Evolutionary conservation across 2,888 invertebrate species (phyloP).

Genomic region (Sinhomidia bicolor): DNA sequence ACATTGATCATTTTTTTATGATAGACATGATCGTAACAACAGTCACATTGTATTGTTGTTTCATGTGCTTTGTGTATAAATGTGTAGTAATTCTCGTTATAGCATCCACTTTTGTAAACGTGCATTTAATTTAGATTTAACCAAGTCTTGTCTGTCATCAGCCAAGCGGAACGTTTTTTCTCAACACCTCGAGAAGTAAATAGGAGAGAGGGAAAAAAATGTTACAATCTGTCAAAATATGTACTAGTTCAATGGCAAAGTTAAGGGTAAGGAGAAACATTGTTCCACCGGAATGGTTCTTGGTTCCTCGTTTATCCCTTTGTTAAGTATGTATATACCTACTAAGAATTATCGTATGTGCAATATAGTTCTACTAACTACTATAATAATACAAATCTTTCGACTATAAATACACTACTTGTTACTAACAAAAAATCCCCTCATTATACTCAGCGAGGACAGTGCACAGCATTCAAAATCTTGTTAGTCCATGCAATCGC

Average conservation of each 20-base stretch:
- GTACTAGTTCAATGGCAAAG: conserved; percentile 77
- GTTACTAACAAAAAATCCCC: conserved; percentile 18
- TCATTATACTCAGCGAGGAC: conserved; percentile 48
- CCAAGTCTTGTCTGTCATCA: conserved; percentile 65
- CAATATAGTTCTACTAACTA: neutral
- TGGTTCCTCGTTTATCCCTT: conserved; percentile 31
- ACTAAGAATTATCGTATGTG: neutral
- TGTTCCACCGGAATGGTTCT: conserved; percentile 63
- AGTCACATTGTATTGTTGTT: too few species aligned
- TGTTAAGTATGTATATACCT: neutral
- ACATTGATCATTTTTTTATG: too few species aligned
- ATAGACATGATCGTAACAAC: too few species aligned
- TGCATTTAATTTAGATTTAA: conserved; percentile 54
- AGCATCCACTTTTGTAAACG: neutral
- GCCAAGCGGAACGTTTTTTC: conserved; percentile 64
- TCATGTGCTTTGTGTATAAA: too few species aligned
- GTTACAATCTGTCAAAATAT: conserved; percentile 69
- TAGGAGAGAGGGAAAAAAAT: conserved; percentile 38
- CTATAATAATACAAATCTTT: neutral
- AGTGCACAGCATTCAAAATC: conserved; percentile 19
- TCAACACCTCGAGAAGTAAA: conserved; percentile 54
- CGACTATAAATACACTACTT: neutral
- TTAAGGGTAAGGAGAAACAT: conserved; percentile 40
- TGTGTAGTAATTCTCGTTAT: neutral
- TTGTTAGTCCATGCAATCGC: conserved; percentile 54